Percentiles rank a stretch among this genome's conserved stretches.
phyloP scores from a whole-genome alignment of 1,140 invertebrate species.

The Drosophila melanica region DNA sequence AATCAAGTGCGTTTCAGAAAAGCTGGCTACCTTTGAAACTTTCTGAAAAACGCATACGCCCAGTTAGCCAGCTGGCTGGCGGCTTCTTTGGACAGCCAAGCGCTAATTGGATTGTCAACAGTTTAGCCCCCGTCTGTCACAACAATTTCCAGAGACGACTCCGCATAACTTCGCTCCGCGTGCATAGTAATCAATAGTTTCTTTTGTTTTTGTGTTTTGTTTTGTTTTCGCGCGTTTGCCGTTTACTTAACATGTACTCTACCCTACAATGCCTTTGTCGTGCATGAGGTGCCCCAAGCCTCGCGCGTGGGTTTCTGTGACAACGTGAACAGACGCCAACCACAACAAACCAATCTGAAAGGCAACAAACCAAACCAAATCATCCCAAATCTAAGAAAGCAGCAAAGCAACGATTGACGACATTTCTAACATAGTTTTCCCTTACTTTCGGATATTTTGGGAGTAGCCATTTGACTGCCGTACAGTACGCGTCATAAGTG shows the following conservation, averaged over 20 bases:
- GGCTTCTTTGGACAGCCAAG: constrained; percentile 35
- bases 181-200: constrained; percentile 70
- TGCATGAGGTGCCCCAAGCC: constrained; percentile 2
- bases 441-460: constrained; percentile 53
- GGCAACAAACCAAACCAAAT: constrained; percentile 22
- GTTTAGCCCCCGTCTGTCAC: constrained; percentile 51
- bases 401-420: constrained; percentile 28
- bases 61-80: constrained; percentile 29
- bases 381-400: constrained; percentile 13
- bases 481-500: constrained; percentile 72
- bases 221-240: constrained; percentile 71
- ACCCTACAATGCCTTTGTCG: constrained; percentile 12
- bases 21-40: background rate
- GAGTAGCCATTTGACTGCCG: constrained; percentile 52
- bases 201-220: constrained; percentile 48
- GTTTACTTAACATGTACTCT: constrained; percentile 51
- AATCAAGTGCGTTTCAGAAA: constrained; percentile 1
- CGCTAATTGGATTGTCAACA: constrained; percentile 78
- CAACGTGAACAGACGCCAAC: constrained; percentile 56
- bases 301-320: constrained; percentile 63
- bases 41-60: constrained; percentile 22
- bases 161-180: constrained; percentile 68
- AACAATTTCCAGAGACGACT: constrained; percentile 54
- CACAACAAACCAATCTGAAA: constrained; percentile 49
- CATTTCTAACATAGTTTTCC: constrained; percentile 33